These are phyloP conservation scores for Porphyrio hochstetteri DNA, from an alignment of 2,113 vertebrate species.

Conservation along the genomic window DNA sequence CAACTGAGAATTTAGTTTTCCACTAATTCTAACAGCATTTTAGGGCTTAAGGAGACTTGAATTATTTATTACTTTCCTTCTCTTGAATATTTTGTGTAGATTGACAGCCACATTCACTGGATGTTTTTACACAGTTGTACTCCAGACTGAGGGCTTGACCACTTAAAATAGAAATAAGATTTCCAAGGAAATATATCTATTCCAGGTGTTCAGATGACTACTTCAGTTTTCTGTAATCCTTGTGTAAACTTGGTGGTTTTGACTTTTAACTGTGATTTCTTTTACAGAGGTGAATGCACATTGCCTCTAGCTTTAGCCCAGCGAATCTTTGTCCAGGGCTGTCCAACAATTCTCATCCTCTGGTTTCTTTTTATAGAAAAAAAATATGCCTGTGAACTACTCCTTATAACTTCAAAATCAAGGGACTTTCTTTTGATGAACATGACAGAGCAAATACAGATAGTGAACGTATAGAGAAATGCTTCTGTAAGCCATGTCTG, in stretches of 20 bases:
- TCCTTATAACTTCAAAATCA: not conserved
- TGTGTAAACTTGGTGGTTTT: not conserved
- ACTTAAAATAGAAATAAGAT: not conserved
- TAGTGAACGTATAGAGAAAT: not conserved
- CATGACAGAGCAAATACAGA: not conserved
- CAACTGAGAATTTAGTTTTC: not conserved
- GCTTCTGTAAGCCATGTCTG: not conserved
- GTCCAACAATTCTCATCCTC: not conserved
- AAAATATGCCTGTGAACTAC: not conserved
- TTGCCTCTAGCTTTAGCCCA: not conserved
- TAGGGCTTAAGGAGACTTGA: not conserved
- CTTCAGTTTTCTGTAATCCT: not conserved
- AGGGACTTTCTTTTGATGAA: not conserved
- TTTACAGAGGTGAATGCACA: not conserved
- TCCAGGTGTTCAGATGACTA: not conserved
- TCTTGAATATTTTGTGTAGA: not conserved
- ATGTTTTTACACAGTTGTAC: not conserved
- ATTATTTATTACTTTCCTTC: not conserved
- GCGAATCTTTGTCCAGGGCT: not conserved
- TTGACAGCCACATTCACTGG: not conserved
- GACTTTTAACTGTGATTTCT: not conserved
- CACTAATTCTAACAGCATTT: not conserved
- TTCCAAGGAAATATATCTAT: not conserved
- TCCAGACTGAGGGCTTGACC: not conserved
- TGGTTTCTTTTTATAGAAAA: not conserved